A percentile compares a stretch with the other conserved stretches of the same genome.
Conservation (phyloP, 2,797 vertebrate species). For the Gallinago solitaria region DNA sequence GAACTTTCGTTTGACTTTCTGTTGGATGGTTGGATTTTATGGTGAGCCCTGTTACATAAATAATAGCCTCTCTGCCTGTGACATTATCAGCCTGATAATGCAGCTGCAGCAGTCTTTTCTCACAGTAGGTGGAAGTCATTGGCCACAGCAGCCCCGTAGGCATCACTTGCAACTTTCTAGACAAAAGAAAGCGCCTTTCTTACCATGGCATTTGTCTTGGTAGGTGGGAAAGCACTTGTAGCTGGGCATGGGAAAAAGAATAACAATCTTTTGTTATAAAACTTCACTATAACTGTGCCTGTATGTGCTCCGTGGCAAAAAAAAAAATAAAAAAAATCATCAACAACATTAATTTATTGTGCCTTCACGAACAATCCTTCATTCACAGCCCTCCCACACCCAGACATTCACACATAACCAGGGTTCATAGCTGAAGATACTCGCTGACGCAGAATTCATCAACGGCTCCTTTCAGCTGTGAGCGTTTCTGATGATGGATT, state of each 20-base stretch:
- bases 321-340: background rate
- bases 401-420: background rate
- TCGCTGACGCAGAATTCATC: background rate
- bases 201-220: background rate
- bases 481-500: background rate
- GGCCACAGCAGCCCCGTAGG: background rate
- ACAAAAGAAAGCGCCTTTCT: background rate
- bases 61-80: background rate
- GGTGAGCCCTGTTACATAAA: background rate
- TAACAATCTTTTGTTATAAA: background rate
- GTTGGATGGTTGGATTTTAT: background rate
- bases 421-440: constrained; percentile 9
- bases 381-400: background rate
- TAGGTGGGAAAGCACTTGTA: constrained; percentile 9
- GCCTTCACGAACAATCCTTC: background rate
- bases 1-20: background rate
- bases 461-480: background rate
- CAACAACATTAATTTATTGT: constrained; percentile 21
- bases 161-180: background rate
- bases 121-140: background rate
- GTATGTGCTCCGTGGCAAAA: background rate
- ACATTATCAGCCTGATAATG: background rate
- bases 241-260: background rate
- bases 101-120: background rate
- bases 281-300: background rate